Evolutionary conservation across 2,797 vertebrate species (phyloP), one percentile per base, ranked within the genome.

Genomic region (Rhincodon typus): DNA sequence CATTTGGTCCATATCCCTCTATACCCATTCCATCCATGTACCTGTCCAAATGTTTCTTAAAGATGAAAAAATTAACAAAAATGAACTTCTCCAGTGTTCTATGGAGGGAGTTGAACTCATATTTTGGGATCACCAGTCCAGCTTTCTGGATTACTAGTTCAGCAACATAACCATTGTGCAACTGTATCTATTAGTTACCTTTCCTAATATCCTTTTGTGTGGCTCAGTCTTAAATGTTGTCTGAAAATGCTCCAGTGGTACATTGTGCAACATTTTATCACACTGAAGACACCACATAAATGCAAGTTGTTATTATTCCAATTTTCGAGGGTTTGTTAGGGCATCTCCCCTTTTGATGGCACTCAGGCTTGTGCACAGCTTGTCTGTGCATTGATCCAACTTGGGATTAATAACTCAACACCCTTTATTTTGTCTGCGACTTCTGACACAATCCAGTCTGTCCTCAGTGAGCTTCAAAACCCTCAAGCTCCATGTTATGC

Each of bases 371-470:
- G 30, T n/a, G 57, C 88, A 62, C 62, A 67, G n/a, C 12, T 69
- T n/a, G n/a, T 25, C 7, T 69, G n/a, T 38, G 66, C 66, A 69
- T 23, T 93, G 42, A 67, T 93, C 90, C 21, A 93, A 42, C 10
- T 23, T n/a, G 12, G 66, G 38, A 21, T 42, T 93, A 25, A 66
- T 25, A 10, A 13, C 19, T 42, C 25, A 69, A 42, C 46, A 50
- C 25, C 67, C 8, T 42, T 42, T 93, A 62, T 93, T 42, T 77
- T 2, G 38, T 42, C 7, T 93, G 62, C 38, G n/a, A 69, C 42
- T 93, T 93, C n/a, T 93, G n/a, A 38, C 38, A 93, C 25, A 25
- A 93, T 69, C 66, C 90, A 93, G 6, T 67, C 90, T 93, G 90
- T n/a, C 69, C 87, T 27, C 4, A n/a, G 90, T 93, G 34, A 93